These are phyloP conservation scores for Gymnodraco acuticeps DNA, from an alignment of 2,797 vertebrate genomes.

Conservation along the genomic window DNA sequence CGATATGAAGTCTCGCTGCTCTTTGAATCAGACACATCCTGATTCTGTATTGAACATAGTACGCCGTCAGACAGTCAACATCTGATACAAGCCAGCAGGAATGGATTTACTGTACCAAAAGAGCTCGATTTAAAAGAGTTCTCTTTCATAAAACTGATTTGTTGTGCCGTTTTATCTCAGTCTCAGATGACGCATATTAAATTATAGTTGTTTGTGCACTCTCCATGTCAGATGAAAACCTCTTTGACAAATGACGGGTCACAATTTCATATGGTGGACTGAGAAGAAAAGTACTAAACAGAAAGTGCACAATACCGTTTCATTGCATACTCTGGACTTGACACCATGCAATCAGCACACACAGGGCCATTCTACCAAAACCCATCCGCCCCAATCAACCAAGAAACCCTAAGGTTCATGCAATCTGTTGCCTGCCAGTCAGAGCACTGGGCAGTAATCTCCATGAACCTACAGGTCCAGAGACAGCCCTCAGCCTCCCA, in stretches of 20 bases:
- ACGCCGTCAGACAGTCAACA: background rate
- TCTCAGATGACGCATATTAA: constrained; percentile 7
- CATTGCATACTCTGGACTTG: constrained; percentile 6
- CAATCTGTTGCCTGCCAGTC: constrained; percentile 55
- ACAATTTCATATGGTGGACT: background rate
- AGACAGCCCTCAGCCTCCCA: constrained; percentile 47
- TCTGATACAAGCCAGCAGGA: constrained; percentile 8
- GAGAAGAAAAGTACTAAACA: background rate
- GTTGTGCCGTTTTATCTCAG: constrained; percentile 19
- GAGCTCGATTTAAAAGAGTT: background rate
- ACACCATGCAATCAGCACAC: constrained; percentile 10
- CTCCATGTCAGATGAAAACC: constrained; percentile 17
- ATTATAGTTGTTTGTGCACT: background rate
- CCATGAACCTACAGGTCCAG: constrained; percentile 35
- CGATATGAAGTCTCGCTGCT: constrained; percentile 29
- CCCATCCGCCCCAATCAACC: constrained; percentile 42
- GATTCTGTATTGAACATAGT: constrained; percentile 1
- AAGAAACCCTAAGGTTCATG: constrained; percentile 11
- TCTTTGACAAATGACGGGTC: constrained; percentile 28
- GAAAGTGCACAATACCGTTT: background rate
- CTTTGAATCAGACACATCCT: constrained; percentile 18
- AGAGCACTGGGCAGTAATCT: constrained; percentile 46
- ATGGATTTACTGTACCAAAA: constrained; percentile 18
- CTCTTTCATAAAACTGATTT: constrained; percentile 7
- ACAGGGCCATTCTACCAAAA: constrained; percentile 28